phyloP scores from a whole-genome alignment of 2,797 vertebrate species.

The Nyctibius grandis region DNA sequence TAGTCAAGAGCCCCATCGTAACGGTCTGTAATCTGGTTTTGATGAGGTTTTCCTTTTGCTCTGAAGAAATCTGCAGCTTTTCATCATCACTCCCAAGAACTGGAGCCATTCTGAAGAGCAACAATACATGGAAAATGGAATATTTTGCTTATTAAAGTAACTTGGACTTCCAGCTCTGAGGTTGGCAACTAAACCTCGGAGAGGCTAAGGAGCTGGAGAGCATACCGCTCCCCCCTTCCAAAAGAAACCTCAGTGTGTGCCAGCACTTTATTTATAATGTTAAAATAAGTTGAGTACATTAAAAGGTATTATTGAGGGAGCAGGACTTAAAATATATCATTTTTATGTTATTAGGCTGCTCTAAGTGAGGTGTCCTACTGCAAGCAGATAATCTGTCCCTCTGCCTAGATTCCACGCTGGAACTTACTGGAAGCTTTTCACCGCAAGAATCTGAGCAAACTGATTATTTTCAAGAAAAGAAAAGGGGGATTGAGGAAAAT shows the following conservation, averaged over 20 bases:
- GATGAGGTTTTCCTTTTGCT: background rate
- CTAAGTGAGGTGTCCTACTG: conserved; percentile 38
- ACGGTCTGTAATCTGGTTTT: background rate
- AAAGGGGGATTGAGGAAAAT: conserved; percentile 37
- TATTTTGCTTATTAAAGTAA: conserved; percentile 47
- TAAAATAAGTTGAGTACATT: conserved; percentile 40
- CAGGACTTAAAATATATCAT: conserved; percentile 27
- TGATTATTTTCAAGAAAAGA: conserved; percentile 58
- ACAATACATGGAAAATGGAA: conserved; percentile 40
- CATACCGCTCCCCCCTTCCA: background rate
- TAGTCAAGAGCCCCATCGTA: background rate
- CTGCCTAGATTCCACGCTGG: conserved; percentile 32
- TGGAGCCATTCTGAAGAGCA: conserved; percentile 23
- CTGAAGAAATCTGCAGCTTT: conserved; percentile 17
- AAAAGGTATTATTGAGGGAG: conserved; percentile 39
- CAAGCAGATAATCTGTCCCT: conserved; percentile 27
- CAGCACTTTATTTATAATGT: conserved; percentile 58
- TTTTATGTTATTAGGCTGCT: conserved; percentile 46
- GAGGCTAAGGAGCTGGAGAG: conserved; percentile 61
- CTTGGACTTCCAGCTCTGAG: conserved; percentile 29
- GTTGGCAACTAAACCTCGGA: conserved; percentile 33
- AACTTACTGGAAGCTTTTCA: conserved; percentile 65
- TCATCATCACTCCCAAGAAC: background rate
- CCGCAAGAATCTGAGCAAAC: conserved; percentile 41
- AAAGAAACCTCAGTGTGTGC: conserved; percentile 30